These are phyloP conservation scores for Okamejei kenojei DNA, from an alignment of 2,797 vertebrate genomes.

Conservation along the genomic window DNA sequence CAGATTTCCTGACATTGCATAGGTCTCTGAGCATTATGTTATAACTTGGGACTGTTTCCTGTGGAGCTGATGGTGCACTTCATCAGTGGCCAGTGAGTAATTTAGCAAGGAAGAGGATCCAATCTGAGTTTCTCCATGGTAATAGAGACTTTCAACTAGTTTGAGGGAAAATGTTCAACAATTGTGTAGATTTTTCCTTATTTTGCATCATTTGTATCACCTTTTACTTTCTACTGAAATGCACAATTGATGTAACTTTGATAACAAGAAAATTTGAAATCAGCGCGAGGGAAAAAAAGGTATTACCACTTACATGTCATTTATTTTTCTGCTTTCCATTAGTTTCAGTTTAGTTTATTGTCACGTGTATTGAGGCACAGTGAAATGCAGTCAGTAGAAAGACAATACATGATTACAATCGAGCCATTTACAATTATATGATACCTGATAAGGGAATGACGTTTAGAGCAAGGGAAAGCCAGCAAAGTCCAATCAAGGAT, in stretches of 20 bases:
- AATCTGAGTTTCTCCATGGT: background rate
- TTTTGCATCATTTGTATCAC: background rate
- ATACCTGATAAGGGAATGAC: no score
- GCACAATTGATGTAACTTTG: background rate
- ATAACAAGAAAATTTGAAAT: constrained; percentile 4
- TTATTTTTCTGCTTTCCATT: background rate
- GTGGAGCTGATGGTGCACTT: background rate
- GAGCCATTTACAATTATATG: no score
- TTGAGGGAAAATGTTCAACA: background rate
- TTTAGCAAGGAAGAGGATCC: background rate
- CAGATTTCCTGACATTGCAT: background rate
- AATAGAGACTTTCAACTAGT: background rate
- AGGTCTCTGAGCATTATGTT: background rate
- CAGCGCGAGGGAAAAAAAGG: background rate
- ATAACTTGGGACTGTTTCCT: background rate
- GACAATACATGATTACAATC: no score
- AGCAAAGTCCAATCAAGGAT: no score
- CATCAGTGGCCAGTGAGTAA: background rate
- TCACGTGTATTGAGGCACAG: no score
- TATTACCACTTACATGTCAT: background rate
- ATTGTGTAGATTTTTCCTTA: background rate
- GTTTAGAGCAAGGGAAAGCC: no score
- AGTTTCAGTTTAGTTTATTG: no score
- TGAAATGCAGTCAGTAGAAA: no score
- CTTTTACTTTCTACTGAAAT: background rate